These are phyloP conservation scores for Phymanthus crucifer DNA, from an alignment of 92 coral and sea anemone species.

Conservation along the genomic window DNA sequence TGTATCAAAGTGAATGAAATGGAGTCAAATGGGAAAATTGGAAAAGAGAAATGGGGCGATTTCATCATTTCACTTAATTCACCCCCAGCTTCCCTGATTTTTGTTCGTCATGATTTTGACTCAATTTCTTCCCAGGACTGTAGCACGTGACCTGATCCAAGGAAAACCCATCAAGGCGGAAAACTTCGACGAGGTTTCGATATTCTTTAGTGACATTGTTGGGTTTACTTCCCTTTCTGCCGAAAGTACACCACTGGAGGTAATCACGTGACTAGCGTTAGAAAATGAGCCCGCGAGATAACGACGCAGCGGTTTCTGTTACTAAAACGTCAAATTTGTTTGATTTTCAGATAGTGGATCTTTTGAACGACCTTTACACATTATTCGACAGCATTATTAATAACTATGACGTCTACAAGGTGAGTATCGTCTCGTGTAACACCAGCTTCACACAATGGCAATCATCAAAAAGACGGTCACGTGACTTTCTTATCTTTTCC, in stretches of 20 bases:
- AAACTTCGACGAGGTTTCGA: constrained; percentile 94
- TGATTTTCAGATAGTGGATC: constrained; percentile 77
- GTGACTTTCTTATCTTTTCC: neutral
- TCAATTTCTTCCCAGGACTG: constrained; percentile 53
- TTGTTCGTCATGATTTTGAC: neutral
- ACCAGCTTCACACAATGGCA: too few species aligned
- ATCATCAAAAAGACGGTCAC: neutral
- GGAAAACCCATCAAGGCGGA: constrained; percentile 89
- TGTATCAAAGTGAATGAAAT: neutral
- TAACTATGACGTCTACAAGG: constrained; percentile 96
- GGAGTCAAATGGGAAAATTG: neutral
- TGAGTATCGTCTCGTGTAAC: constrained; percentile 22
- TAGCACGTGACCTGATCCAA: constrained; percentile 88
- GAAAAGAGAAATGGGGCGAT: constrained; percentile 15
- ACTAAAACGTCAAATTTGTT: neutral
- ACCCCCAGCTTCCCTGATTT: too few species aligned
- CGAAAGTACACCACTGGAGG: constrained; percentile 96
- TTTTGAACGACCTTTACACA: constrained; percentile 90
- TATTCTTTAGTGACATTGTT: constrained; percentile 98
- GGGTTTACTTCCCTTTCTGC: constrained; percentile 94
- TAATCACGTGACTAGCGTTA: constrained; percentile 9
- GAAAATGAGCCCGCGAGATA: neutral
- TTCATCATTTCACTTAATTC: too few species aligned
- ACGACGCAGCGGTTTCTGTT: neutral
- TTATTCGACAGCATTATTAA: constrained; percentile 92